Percentiles rank a stretch among this genome's conserved stretches.
Conservation (phyloP, 2,888 invertebrate genomes). For the Chirona hameri region DNA sequence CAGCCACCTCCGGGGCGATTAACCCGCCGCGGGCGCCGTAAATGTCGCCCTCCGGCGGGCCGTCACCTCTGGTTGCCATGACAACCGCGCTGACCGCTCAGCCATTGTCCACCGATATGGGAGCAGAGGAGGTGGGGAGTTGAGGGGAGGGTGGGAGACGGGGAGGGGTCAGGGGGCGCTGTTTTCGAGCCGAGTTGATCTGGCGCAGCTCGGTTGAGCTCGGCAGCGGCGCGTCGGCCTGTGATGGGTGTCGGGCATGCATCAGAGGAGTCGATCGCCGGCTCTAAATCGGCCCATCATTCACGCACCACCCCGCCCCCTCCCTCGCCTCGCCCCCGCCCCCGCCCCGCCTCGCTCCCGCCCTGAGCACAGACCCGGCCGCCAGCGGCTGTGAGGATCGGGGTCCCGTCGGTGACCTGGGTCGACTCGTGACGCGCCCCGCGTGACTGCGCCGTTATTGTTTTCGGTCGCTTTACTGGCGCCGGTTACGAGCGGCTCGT, state of each 20-base stretch:
- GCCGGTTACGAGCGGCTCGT: neutral
- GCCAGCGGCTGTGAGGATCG: no score
- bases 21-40: neutral
- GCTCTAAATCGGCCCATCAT: neutral
- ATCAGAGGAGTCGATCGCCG: neutral
- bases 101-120: neutral
- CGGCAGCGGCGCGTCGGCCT: neutral
- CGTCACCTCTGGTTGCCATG: conserved; percentile 1
- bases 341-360: no score
- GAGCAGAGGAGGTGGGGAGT: no score
- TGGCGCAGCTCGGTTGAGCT: no score
- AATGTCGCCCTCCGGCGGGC: neutral
- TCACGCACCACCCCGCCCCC: neutral
- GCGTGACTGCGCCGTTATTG: neutral
- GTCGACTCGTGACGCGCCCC: neutral
- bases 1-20: neutral
- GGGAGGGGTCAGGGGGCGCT: no score
- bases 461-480: neutral
- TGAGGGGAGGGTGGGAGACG: neutral
- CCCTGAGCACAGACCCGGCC: no score
- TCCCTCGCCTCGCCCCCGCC: no score
- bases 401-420: no score
- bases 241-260: neutral
- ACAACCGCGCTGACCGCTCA: neutral
- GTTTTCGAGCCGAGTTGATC: no score